Base-by-base conservation (phyloP, 1,140 invertebrate species). In the Lucilia cuprina region DNA sequence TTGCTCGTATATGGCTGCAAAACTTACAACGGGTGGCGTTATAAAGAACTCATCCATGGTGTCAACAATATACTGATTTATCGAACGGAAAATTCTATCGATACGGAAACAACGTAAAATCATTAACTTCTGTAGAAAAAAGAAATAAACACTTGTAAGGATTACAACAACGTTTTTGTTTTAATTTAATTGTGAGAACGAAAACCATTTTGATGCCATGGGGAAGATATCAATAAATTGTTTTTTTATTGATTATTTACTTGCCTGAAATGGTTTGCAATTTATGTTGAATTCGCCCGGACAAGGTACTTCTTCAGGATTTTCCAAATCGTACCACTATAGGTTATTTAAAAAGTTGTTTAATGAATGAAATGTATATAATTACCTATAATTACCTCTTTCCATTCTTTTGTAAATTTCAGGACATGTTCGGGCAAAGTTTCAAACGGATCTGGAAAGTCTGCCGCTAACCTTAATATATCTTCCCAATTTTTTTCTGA, bases 41-140 rank as follows among this genome's bases (percentile, higher is more conserved):
- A 97, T 95, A 88, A 94, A 98, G 89, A 96, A 94, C 89, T 97
- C 95, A 60, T 96, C 96, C 95, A 98, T 96, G 2, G 93, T 94
- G 77, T 94, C 93, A 5, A 93, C 94, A 86, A 98, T 95, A 88
- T 96, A 98, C 89, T 96, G 94, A 34, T 94, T 94, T 80, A 98
- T 93, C 34, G 94, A 94, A 75, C 95, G 91, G 91, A 96, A 97
- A n/a, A 98, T 94, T 84, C 96, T 93, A 92, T 98, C 97, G 9
- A 97, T 93, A 30, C 96, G 93, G 91, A 98, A 97, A 89, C 97
- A 98, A 35, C 96, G 92, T 12, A 98, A 90, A 35, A 98, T 88
- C 95, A 98, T 95, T 41, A 98, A 92, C 60, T 93, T 92, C 87
- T 97, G 93, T 75, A 74, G 41, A 49, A 21, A 21, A 50, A 19